Conservation (phyloP, 2,113 vertebrate genomes). For the Tricholaema leucomelas region DNA sequence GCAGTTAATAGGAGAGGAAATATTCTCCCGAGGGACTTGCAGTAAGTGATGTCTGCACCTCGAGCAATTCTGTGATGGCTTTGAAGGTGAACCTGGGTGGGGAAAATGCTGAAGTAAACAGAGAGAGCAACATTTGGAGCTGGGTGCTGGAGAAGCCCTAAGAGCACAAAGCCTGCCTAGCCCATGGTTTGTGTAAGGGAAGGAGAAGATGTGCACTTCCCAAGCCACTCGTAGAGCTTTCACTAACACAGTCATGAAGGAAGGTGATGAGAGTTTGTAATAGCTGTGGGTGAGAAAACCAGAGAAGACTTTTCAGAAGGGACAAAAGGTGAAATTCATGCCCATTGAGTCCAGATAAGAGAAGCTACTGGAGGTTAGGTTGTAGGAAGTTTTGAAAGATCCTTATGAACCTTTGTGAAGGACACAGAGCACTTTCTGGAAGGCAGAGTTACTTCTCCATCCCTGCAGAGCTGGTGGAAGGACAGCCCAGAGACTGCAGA, state of each 20-base stretch:
- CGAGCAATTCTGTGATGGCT: background rate
- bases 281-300: background rate
- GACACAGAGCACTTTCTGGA: conserved; percentile 20
- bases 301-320: background rate
- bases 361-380: background rate
- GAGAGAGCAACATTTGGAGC: background rate
- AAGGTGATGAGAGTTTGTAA: background rate
- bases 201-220: background rate
- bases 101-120: background rate
- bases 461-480: background rate
- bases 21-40: background rate
- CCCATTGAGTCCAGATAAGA: background rate
- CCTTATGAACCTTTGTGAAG: background rate
- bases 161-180: background rate
- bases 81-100: rapidly evolving
- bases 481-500: conserved; percentile 31
- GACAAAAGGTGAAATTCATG: background rate
- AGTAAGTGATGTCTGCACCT: background rate
- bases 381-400: background rate
- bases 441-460: background rate
- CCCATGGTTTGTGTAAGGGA: background rate
- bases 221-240: background rate
- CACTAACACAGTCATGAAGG: background rate
- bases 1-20: background rate
- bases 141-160: background rate